Evolutionary conservation across 2,113 vertebrate genomes (phyloP).

Genomic region (Halcyon senegalensis): DNA sequence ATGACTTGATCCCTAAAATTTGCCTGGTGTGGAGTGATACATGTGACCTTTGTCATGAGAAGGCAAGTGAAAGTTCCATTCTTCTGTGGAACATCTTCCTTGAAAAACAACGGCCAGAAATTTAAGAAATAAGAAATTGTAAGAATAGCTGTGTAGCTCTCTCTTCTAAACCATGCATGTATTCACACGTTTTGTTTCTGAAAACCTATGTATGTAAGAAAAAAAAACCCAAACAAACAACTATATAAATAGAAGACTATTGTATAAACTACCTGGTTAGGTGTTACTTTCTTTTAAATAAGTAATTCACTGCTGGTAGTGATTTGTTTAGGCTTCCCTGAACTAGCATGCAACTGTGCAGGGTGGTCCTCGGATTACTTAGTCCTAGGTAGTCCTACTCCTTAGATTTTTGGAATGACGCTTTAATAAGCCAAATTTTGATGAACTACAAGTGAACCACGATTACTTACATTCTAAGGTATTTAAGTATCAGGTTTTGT

Average conservation of each 20-base stretch:
- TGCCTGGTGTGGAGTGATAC: neutral
- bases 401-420: neutral
- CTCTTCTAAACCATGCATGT: neutral
- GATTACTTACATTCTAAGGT: neutral
- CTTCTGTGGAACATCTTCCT: neutral
- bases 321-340: neutral
- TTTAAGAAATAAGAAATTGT: neutral
- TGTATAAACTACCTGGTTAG: neutral
- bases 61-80: neutral
- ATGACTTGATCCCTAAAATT: neutral
- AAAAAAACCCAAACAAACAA: neutral
- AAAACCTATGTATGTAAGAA: neutral
- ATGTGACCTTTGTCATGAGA: neutral
- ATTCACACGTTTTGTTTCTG: neutral
- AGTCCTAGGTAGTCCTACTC: neutral
- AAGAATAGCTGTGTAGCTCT: neutral
- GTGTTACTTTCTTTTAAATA: neutral
- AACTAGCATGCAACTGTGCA: neutral
- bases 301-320: neutral
- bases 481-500: neutral
- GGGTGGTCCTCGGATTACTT: neutral
- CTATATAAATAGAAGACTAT: neutral
- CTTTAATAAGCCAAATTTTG: neutral
- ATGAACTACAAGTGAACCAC: neutral
- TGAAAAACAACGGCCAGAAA: neutral